Conservation (phyloP, 2,113 vertebrate species). For the Sphaerodactylus townsendi region DNA sequence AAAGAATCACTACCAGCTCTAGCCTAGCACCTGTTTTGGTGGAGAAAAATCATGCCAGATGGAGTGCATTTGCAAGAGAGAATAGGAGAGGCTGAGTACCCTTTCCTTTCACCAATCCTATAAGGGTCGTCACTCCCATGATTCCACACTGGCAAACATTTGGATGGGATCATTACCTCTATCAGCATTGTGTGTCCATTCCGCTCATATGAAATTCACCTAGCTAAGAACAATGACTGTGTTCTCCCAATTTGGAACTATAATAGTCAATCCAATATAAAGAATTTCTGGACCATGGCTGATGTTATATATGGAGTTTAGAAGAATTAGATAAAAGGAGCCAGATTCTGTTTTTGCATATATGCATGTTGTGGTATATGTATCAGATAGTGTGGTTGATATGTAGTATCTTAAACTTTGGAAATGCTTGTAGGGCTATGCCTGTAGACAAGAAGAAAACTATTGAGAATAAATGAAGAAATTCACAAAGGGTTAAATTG, state of each 20-base stretch:
- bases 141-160: too few species aligned
- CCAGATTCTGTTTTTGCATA: not conserved
- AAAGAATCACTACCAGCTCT: too few species aligned
- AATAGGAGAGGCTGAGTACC: too few species aligned
- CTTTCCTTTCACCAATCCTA: too few species aligned
- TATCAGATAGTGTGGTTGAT: not conserved
- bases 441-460: not conserved
- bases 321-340: too few species aligned
- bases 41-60: too few species aligned
- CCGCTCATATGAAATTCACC: not conserved
- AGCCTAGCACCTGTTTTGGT: too few species aligned
- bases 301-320: not conserved
- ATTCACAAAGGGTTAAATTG: not conserved
- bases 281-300: not conserved
- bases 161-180: too few species aligned
- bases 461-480: not conserved
- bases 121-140: too few species aligned
- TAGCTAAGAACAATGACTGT: not conserved
- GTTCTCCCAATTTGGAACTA: not conserved
- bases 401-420: not conserved
- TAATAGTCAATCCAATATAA: not conserved
- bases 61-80: too few species aligned
- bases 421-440: not conserved
- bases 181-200: too few species aligned
- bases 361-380: not conserved